Evolutionary conservation across 2,888 invertebrate species (phyloP), one percentile per base, ranked within the genome.

Genomic region (Eupeodes latifasciatus): DNA sequence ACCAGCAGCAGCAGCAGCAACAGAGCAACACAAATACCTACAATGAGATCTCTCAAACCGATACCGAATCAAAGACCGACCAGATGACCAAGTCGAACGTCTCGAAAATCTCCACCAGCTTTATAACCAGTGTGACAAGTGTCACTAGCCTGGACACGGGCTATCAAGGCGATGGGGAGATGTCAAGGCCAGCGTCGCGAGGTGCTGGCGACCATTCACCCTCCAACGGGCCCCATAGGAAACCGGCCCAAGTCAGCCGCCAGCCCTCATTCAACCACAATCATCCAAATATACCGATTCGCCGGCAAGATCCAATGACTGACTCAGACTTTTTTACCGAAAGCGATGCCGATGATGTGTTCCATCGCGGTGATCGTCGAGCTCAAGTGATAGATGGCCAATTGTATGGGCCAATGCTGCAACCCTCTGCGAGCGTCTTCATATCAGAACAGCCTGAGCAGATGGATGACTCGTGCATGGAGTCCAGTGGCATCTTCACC

Each of bases 101-200:
- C 34, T 95, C 95, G 61, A 96, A 96, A 93, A 95, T 96, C 12
- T 96, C 96, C 7, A 96, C 95, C 90, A 97, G 97, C 92, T 97
- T 97, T 91, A 96, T 97, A 27, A 97, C 97, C 3, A 97, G 97
- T 91, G 96, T 97, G 19, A 97, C 97, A n/a, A 97, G 98, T 92
- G 97, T 97, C 86, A 97, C 97, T 44, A 98, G 98, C 93, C 95
- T 98, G 90, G 98, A 98, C 93, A 97, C 96, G n/a, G 98, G 98
- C 59, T 98, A 98, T 94, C 98, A 98, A 94, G 98, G 98, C 11
- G 97, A 97, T 93, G 97, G 97, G 6, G 97, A 97, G 94, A 97
- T 97, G 96, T 97, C 97, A 36, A 95, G 97, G 85, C 97, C 97
- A 0, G 97, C 96, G 0, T 97, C 97, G 91, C 95, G 97, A 89